phyloP scores from a whole-genome alignment of 2,113 vertebrate species.

The Piprites chloris region DNA sequence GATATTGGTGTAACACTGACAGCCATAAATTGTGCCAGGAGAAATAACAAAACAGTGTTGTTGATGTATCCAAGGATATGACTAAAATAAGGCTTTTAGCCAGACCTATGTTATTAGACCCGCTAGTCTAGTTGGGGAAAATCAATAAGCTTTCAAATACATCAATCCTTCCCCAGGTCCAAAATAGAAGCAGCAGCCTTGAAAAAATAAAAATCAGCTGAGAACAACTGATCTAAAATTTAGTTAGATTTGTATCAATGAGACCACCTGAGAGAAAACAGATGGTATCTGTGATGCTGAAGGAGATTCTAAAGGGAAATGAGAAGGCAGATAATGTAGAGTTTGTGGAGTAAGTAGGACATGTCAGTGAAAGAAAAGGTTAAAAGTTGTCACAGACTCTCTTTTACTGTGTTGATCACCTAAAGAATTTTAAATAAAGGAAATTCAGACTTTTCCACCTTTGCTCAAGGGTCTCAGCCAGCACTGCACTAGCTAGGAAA shows the following conservation, averaged over 20 bases:
- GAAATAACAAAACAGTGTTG: background rate
- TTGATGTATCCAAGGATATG: background rate
- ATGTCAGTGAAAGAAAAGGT: background rate
- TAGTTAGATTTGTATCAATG: background rate
- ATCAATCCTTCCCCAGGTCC: background rate
- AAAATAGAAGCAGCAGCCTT: constrained; percentile 1
- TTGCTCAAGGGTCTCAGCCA: background rate
- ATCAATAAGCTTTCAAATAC: background rate
- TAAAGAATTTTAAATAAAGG: background rate
- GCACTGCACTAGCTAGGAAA: background rate
- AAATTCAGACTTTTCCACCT: background rate
- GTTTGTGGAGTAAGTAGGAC: background rate
- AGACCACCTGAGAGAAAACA: background rate
- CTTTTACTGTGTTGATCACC: background rate
- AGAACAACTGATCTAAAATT: background rate
- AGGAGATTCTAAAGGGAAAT: background rate
- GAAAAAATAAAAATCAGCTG: background rate
- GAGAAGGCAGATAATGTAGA: background rate
- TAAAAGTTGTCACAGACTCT: background rate
- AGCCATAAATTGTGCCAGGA: background rate
- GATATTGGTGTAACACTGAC: background rate
- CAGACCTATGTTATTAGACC: background rate
- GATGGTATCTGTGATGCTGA: background rate
- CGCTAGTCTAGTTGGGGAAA: background rate
- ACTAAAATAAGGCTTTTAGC: background rate